These are phyloP conservation scores for Petrophora chlorosata DNA, from an alignment of 2,888 invertebrate species.

Conservation along the genomic window DNA sequence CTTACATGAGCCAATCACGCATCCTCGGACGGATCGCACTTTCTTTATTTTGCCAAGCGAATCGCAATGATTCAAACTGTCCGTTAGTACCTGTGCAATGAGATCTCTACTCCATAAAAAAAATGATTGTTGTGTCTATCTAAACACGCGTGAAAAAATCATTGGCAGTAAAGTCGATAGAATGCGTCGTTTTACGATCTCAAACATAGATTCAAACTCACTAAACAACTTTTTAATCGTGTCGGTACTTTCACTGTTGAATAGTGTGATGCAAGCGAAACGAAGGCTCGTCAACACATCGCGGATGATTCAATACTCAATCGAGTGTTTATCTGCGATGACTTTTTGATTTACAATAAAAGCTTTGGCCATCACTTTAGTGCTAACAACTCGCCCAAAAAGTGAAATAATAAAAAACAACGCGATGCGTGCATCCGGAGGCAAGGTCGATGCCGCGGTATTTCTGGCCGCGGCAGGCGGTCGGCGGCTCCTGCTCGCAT, in stretches of 20 bases:
- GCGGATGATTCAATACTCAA: neutral
- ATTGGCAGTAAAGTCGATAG: slow-evolving; percentile 8
- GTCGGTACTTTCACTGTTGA: slow-evolving; percentile 9
- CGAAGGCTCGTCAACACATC: slow-evolving; percentile 7
- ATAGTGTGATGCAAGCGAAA: slow-evolving; percentile 4
- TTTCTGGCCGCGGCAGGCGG: slow-evolving; percentile 71
- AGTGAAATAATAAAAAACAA: slow-evolving; percentile 76
- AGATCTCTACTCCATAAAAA: slow-evolving; percentile 26
- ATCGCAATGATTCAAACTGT: slow-evolving; percentile 47
- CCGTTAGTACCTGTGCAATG: slow-evolving; percentile 27
- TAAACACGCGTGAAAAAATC: slow-evolving; percentile 24
- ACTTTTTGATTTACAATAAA: slow-evolving; percentile 28
- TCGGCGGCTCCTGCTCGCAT: slow-evolving; percentile 40
- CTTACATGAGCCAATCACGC: slow-evolving; percentile 62
- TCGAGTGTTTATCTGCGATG: slow-evolving; percentile 5
- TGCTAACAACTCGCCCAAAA: slow-evolving; percentile 61
- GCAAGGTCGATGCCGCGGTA: slow-evolving; percentile 79
- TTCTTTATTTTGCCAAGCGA: slow-evolving; percentile 59
- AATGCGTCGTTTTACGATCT: slow-evolving; percentile 1
- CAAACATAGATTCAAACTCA: slow-evolving; percentile 6
- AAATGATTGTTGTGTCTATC: too few species aligned
- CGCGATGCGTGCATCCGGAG: slow-evolving; percentile 68
- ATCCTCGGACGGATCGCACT: slow-evolving; percentile 54
- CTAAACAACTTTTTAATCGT: neutral
- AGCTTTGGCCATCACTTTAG: slow-evolving; percentile 70